Evolutionary conservation across 1,140 invertebrate species (phyloP), one percentile per base, ranked within the genome.

Genomic region (Drosophila eugracilis): DNA sequence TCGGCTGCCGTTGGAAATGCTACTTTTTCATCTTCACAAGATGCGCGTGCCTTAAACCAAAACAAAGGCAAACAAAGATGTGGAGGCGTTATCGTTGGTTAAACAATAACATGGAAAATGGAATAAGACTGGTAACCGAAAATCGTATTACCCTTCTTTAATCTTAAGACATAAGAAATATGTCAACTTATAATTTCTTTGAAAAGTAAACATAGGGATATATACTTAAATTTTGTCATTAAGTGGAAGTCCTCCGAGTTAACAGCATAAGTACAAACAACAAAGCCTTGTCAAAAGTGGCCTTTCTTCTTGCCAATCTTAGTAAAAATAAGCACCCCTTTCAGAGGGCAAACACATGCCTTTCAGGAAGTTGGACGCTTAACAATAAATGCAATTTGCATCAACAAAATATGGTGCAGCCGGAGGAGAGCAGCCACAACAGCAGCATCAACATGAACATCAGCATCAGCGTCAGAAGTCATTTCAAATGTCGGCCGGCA

Each of bases 321-420:
- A 0, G 1, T 4, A 5, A 1, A 15, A 21, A 14, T 7, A 19
- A 30, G 2, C n/a, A 63, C 28, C 32, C 21, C 28, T 37, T n/a
- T 45, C 26, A n/a, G 54, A 37, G 42, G 15, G 30, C 54, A 19
- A 32, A 44, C 24, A 42, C 4, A 39, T 34, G 44, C 34, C 45
- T 54, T 57, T 48, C 57, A 74, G 79, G 70, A 83, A 83, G 75
- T 62, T 24, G 37, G 36, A 24, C 26, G 48, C 42, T 24, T 24
- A 71, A 44, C 42, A 77, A 69, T 66, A 70, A 70, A 58, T 39
- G 62, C 81, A 77, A 85, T 85, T 85, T 85, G 81, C 77, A 85
- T 80, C 50, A 57, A 75, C 39, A 53, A 67, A 66, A 75, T 75
- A 50, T 36, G 42, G 34, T 50, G 44, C 60, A 42, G 34, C n/a